Percentiles rank a stretch among this genome's conserved stretches.
phyloP scores from a whole-genome alignment of 2,113 vertebrate genomes.

The Protobothrops mucrosquamatus region DNA sequence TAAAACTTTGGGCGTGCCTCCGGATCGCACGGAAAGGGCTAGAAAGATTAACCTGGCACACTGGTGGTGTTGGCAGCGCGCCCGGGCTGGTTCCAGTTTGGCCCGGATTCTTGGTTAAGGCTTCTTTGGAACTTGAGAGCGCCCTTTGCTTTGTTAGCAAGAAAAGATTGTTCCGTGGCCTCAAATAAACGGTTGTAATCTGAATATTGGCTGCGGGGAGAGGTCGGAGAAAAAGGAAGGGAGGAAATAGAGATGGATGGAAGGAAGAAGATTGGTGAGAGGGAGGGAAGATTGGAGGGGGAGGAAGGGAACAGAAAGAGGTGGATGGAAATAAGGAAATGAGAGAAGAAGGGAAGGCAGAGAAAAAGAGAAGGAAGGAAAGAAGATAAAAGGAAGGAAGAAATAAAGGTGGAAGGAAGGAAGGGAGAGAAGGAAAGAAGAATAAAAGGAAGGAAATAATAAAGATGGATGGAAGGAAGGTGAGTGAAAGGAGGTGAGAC shows the following conservation, averaged over 20 bases:
- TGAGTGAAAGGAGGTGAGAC: not conserved
- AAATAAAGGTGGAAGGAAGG: not conserved
- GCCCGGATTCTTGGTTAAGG: not conserved
- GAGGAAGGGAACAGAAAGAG: no score
- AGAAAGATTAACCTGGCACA: not conserved
- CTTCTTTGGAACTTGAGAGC: not conserved
- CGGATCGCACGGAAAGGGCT: not conserved
- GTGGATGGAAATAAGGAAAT: no score
- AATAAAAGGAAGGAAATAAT: not conserved
- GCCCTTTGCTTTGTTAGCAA: not conserved
- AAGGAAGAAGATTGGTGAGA: not conserved
- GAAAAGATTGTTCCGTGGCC: not conserved
- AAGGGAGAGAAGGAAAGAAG: no score
- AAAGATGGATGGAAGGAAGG: not conserved
- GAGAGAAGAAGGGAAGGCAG: no score
- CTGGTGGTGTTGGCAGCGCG: not conserved
- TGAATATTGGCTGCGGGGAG: not conserved
- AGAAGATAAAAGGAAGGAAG: not conserved
- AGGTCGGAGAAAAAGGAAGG: not conserved
- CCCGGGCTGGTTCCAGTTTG: not conserved
- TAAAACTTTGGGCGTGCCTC: not conserved
- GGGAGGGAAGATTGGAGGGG: no score
- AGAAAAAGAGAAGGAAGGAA: no score
- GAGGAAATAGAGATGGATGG: not conserved
- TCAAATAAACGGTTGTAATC: not conserved